phyloP scores from a whole-genome alignment of 2,113 vertebrate genomes.

The Prunella himalayana region DNA sequence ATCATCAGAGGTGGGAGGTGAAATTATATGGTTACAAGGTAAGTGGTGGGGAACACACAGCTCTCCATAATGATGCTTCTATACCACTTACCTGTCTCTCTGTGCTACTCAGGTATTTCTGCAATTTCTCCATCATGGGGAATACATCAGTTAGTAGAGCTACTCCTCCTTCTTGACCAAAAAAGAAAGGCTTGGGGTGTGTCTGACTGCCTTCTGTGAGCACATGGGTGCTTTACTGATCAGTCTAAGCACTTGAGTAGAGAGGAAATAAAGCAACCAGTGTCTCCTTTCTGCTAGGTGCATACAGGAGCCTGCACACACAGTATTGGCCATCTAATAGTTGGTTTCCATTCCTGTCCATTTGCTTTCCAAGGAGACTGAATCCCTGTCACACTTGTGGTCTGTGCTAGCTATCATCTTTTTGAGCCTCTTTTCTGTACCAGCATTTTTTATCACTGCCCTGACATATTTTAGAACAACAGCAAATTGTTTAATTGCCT shows the following conservation, averaged over 20 bases:
- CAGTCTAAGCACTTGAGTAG: neutral
- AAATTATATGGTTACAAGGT: neutral
- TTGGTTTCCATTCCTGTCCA: neutral
- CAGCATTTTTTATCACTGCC: neutral
- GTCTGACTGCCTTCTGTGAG: neutral
- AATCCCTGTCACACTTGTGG: neutral
- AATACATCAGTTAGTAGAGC: neutral
- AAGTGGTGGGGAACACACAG: neutral
- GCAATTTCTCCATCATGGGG: neutral
- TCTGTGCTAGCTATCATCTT: neutral
- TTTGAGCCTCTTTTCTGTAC: neutral
- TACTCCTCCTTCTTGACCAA: neutral
- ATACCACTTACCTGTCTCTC: neutral
- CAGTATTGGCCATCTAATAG: neutral
- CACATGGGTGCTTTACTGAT: neutral
- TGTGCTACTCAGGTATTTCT: neutral
- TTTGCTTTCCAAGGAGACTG: neutral
- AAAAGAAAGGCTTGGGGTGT: neutral
- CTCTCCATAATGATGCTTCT: neutral
- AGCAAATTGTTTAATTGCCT: neutral
- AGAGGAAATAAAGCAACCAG: neutral
- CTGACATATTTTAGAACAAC: neutral
- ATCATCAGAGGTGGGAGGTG: neutral
- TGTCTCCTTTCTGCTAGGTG: neutral
- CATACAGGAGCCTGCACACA: neutral